A percentile compares a stretch with the other conserved stretches of the same genome.
Conservation (phyloP, 2,888 invertebrate genomes). For the Lathronympha strigana region DNA sequence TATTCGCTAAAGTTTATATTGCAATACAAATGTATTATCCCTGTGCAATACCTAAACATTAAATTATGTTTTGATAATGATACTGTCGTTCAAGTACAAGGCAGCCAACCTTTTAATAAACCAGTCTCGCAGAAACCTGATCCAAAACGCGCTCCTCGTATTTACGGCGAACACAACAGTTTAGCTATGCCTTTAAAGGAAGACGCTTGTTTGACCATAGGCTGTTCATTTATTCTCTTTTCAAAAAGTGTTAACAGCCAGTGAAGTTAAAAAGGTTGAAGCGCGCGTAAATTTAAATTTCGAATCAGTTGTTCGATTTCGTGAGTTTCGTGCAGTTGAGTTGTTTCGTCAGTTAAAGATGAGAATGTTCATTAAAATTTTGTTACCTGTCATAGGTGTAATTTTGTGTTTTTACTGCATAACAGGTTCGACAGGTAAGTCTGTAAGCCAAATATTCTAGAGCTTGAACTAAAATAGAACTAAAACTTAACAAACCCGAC, state of each 20-base stretch:
- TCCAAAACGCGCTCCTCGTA: conserved; percentile 15
- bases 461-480: no score
- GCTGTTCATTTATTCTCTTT: neutral
- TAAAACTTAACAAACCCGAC: no score
- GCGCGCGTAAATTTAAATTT: conserved; percentile 7
- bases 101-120: conserved; percentile 7
- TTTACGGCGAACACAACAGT: conserved; percentile 25
- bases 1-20: no score
- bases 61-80: conserved; percentile 1
- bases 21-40: no score
- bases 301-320: conserved; percentile 3
- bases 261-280: neutral
- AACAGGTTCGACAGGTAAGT: conserved; percentile 38
- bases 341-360: neutral
- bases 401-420: conserved; percentile 32
- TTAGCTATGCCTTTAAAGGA: conserved; percentile 1
- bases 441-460: neutral
- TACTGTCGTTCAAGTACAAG: conserved; percentile 16
- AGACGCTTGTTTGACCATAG: conserved; percentile 15
- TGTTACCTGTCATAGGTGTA: conserved; percentile 11
- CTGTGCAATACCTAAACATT: no score
- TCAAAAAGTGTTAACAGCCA: conserved; percentile 16
- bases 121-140: conserved; percentile 32
- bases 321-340: neutral
- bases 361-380: conserved; percentile 24